A percentile compares a stretch with the other conserved stretches of the same genome.
phyloP scores from a whole-genome alignment of 2,797 vertebrate species.

The Danio choprae region DNA sequence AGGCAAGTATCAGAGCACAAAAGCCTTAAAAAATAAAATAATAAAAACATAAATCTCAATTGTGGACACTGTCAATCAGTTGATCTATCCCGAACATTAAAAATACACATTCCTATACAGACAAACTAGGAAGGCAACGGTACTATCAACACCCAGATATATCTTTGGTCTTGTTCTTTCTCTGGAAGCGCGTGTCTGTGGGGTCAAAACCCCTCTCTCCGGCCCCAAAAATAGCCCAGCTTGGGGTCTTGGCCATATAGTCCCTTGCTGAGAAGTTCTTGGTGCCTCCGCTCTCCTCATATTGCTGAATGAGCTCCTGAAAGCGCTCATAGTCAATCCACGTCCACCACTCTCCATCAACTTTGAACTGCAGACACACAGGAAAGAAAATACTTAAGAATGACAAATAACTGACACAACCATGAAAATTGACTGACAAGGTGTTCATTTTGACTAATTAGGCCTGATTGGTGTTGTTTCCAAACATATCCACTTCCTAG shows the following conservation, averaged over 20 bases:
- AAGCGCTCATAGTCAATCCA: conserved; percentile 93
- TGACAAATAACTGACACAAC: background rate
- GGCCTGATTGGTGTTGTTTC: background rate
- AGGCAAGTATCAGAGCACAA: background rate
- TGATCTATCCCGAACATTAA: background rate
- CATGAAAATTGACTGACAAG: conserved; percentile 16
- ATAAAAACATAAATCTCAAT: conserved; percentile 21
- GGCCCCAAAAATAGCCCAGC: conserved; percentile 89
- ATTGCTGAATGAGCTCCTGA: conserved; percentile 81
- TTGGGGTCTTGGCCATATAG: conserved; percentile 85
- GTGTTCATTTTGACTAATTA: conserved; percentile 37
- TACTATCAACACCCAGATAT: conserved; percentile 86
- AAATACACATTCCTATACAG: conserved; percentile 20
- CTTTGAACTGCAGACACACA: conserved; percentile 81
- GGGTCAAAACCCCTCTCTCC: conserved; percentile 89
- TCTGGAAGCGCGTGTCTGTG: conserved; percentile 83
- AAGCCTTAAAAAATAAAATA: background rate
- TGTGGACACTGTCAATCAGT: background rate
- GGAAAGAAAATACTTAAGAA: background rate
- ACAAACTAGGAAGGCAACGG: background rate
- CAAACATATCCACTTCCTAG: background rate
- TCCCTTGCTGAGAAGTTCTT: conserved; percentile 83
- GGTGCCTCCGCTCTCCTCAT: conserved; percentile 73
- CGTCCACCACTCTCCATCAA: conserved; percentile 85
- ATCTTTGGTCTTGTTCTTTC: conserved; percentile 86